Conservation (phyloP, 2,888 invertebrate species). For the Acleris laterana region DNA sequence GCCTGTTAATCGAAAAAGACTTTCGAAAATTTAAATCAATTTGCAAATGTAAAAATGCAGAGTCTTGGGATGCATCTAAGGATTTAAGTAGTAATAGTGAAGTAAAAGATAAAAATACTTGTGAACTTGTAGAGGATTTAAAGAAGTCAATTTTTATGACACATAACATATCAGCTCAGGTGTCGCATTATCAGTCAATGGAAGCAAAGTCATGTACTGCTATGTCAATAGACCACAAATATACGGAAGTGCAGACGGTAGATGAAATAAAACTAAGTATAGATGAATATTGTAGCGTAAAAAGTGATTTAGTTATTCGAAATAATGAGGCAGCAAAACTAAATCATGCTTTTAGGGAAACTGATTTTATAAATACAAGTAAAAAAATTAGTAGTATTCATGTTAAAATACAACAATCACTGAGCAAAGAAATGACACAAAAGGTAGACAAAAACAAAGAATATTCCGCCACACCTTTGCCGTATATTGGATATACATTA, state of each 20-base stretch:
- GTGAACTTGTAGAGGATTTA: constrained; percentile 34
- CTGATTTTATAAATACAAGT: not conserved
- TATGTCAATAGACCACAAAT: constrained; percentile 41
- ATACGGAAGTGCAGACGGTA: constrained; percentile 22
- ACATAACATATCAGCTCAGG: constrained; percentile 53
- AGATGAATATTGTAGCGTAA: not conserved
- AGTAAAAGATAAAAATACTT: too few species aligned
- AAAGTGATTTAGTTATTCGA: not conserved
- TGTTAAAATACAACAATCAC: not conserved
- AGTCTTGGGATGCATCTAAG: constrained; percentile 5
- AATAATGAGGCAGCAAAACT: not conserved
- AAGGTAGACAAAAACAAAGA: constrained; percentile 14
- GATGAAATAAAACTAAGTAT: constrained; percentile 1
- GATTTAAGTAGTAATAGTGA: too few species aligned
- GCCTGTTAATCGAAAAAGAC: constrained; percentile 69
- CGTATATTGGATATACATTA: constrained; percentile 64
- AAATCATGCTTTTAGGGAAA: not conserved
- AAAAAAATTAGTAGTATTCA: constrained; percentile 1
- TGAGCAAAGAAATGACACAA: constrained; percentile 10
- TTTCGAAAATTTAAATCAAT: constrained; percentile 66
- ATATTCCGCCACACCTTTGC: constrained; percentile 33
- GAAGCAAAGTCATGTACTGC: constrained; percentile 56
- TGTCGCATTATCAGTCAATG: constrained; percentile 45
- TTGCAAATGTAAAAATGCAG: constrained; percentile 51
- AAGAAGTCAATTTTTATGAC: constrained; percentile 42